Evolutionary conservation across 2,888 invertebrate species (phyloP).

Genomic region (Cephus sareptanus): DNA sequence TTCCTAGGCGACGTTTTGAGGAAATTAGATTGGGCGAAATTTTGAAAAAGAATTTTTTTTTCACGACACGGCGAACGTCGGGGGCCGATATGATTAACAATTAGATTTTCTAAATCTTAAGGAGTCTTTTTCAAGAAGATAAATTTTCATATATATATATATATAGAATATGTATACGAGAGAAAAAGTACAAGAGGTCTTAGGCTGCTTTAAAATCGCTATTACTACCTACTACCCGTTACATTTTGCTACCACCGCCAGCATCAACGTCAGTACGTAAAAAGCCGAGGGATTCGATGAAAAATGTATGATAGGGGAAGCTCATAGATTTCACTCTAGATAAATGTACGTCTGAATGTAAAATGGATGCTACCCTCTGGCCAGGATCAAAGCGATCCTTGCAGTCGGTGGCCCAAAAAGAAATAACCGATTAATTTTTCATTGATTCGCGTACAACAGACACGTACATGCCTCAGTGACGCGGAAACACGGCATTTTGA

Average conservation of each 20-base stretch:
- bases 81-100: not conserved
- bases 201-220: not conserved
- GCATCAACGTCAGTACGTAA: not conserved
- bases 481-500: not conserved
- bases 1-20: not conserved
- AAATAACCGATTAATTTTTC: conserved; percentile 2
- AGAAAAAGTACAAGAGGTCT: not conserved
- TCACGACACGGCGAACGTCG: not conserved
- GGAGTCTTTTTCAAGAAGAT: no score
- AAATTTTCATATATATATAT: not conserved
- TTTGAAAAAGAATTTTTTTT: not conserved
- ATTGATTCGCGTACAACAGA: not conserved
- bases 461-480: not conserved
- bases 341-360: conserved; percentile 8
- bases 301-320: conserved; percentile 11
- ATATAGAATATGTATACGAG: not conserved
- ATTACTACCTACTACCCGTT: not conserved
- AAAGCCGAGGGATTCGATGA: not conserved
- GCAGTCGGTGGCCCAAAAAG: not conserved
- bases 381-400: conserved; percentile 7
- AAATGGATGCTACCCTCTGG: not conserved
- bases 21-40: not conserved
- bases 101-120: not conserved
- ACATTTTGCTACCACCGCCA: not conserved
- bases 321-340: conserved; percentile 13